These are phyloP conservation scores for Turritopsis rubra DNA, from an alignment of 30 jellyfish, hydroid and myxozoan genomes.

Conservation along the genomic window DNA sequence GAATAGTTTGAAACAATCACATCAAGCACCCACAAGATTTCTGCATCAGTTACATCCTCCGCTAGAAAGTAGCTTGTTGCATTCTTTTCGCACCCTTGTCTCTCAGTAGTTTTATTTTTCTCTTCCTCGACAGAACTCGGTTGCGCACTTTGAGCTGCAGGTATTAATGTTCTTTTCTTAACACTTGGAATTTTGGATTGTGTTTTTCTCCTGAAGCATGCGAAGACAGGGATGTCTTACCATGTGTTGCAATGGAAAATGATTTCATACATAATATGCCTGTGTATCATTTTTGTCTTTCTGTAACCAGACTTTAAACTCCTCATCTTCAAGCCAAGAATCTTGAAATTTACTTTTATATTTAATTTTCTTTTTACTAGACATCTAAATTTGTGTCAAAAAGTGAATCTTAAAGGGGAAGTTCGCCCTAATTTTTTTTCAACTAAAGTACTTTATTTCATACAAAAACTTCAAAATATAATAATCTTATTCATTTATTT, in stretches of 20 bases:
- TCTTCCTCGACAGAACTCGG: background rate
- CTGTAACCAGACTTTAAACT: background rate
- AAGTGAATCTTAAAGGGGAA: too few species aligned
- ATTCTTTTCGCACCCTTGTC: background rate
- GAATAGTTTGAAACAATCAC: background rate
- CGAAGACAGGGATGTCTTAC: background rate
- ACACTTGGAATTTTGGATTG: background rate
- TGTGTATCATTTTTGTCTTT: background rate
- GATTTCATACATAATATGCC: background rate
- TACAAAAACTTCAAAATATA: too few species aligned
- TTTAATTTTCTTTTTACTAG: constrained; percentile 1
- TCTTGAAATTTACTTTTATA: constrained; percentile 10
- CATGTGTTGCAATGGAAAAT: constrained; percentile 5
- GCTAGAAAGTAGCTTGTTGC: background rate
- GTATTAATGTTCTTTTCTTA: background rate
- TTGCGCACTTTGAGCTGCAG: background rate
- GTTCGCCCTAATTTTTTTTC: too few species aligned
- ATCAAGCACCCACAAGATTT: background rate
- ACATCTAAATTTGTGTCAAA: too few species aligned
- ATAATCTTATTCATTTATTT: too few species aligned
- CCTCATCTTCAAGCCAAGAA: background rate
- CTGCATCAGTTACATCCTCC: background rate
- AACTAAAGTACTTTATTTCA: too few species aligned
- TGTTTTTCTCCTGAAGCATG: background rate
- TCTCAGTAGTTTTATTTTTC: background rate